Evolutionary conservation across 2,113 vertebrate species (phyloP), one percentile per base, ranked within the genome.

Genomic region (Upupa epops): DNA sequence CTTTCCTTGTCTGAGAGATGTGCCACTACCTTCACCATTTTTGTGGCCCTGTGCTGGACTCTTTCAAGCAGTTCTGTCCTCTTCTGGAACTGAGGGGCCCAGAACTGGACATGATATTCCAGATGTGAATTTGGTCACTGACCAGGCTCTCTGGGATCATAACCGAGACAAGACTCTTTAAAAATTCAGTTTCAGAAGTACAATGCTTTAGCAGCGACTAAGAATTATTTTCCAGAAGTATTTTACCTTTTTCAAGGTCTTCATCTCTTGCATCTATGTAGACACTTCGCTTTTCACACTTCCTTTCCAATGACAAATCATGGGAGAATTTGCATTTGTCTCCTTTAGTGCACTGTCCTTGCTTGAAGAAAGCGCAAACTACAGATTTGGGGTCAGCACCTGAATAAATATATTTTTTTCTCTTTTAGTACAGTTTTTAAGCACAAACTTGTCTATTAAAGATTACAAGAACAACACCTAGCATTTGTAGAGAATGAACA

Each of bases 311-410:
- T 12, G 98, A 97, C 81, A 99, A 92, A 90, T 99, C 99, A 85
- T 99, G 99, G 96, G 99, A 99, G 97, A 99, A 99, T 95, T 99
- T 99, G 97, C 99, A 99, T 92, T 99, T 99, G 96, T 99, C 99
- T 22, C 99, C 99, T 96, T 99, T 99, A 40, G 98, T 99, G 88
- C 99, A 99, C 31, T 99, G 99, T 18, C 99, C 99, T 98, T 99
- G 99, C 96, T 99, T 99, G 89, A 98, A 99, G 97, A 99, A 99
- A 17, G 99, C 99, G 96, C 99, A 99, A 36, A 99, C 98, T 84
- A 99, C 99, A 1, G 99, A 99, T 93, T 99, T 99, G 17, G 99
- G 99, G 96, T 99, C 99, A 58, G 98, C 99, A 75, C 99, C 99
- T 99, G 86, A 24, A 68, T 58, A 19, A 81, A 94, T 28, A 2